Evolutionary conservation across 2,113 vertebrate species (phyloP).

Genomic region (Willisornis vidua): DNA sequence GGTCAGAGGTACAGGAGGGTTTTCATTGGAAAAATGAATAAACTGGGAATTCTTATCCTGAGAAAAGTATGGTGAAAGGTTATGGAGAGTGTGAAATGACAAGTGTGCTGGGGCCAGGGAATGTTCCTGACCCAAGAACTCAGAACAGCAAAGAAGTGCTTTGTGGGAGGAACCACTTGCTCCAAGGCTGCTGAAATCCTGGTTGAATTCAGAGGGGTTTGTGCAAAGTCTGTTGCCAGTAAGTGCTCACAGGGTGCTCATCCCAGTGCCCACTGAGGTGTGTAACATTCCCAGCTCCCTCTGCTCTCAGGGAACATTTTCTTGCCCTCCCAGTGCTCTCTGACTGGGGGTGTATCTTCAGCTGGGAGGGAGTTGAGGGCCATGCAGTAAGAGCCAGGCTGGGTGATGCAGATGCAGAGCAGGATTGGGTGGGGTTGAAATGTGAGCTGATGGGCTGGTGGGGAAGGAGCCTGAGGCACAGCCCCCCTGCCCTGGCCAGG

Average conservation of each 20-base stretch:
- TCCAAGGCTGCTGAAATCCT: neutral
- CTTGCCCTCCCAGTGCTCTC: neutral
- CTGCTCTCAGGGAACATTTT: neutral
- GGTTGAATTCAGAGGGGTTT: neutral
- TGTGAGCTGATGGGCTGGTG: slow-evolving; percentile 73
- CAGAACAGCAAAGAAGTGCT: neutral
- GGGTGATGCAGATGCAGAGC: slow-evolving; percentile 28
- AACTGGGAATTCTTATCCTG: neutral
- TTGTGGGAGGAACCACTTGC: neutral
- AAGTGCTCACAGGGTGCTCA: rapidly evolving
- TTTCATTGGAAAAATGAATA: neutral
- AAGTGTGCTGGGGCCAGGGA: neutral
- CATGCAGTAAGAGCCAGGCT: slow-evolving; percentile 68
- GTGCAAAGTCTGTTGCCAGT: neutral
- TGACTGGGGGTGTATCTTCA: slow-evolving; percentile 11
- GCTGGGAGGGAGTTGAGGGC: slow-evolving; percentile 44
- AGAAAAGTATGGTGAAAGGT: neutral
- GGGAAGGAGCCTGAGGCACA: slow-evolving; percentile 64
- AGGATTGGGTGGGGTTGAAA: slow-evolving; percentile 87
- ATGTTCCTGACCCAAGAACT: neutral
- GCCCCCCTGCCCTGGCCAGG: neutral
- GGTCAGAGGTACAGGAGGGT: neutral
- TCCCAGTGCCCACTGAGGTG: rapidly evolving
- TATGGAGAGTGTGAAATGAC: neutral
- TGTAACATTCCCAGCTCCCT: neutral